Evolutionary conservation across 2,888 invertebrate genomes (phyloP).

Genomic region (Napeogenes inachia): DNA sequence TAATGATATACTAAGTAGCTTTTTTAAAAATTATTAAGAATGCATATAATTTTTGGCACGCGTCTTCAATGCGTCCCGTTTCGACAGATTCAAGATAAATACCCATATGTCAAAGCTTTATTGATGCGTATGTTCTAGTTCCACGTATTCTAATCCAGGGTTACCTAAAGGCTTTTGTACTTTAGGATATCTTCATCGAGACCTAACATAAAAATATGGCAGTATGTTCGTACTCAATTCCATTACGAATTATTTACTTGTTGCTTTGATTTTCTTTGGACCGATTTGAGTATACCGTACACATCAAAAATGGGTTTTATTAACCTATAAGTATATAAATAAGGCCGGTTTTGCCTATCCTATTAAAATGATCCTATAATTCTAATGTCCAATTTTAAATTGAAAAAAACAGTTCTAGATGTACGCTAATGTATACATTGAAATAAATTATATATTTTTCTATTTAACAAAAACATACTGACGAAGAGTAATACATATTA

Average conservation of each 20-base stretch:
- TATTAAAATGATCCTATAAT: slow-evolving; percentile 61
- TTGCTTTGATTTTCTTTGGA: slow-evolving; percentile 36
- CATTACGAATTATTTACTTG: slow-evolving; percentile 46
- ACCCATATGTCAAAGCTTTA: neutral
- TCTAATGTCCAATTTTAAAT: slow-evolving; percentile 34
- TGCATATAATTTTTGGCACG: too few species aligned
- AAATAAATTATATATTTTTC: slow-evolving; percentile 3
- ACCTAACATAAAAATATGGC: slow-evolving; percentile 59
- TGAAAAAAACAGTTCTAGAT: slow-evolving; percentile 8
- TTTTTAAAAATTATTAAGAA: too few species aligned
- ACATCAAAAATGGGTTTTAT: slow-evolving; percentile 37
- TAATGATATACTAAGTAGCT: too few species aligned
- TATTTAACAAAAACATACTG: neutral
- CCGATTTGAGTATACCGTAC: slow-evolving; percentile 35
- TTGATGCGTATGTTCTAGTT: neutral
- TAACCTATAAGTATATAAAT: slow-evolving; percentile 54
- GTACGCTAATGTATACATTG: slow-evolving; percentile 1
- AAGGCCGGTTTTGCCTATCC: slow-evolving; percentile 73
- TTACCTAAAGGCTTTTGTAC: slow-evolving; percentile 13
- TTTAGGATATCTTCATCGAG: slow-evolving; percentile 13
- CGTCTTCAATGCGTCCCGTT: too few species aligned
- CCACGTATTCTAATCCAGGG: slow-evolving; percentile 1
- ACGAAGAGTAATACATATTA: neutral
- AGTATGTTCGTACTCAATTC: slow-evolving; percentile 74
- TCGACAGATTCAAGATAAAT: neutral